phyloP scores from a whole-genome alignment of 2,797 vertebrate genomes.

The Buceros bicornis region DNA sequence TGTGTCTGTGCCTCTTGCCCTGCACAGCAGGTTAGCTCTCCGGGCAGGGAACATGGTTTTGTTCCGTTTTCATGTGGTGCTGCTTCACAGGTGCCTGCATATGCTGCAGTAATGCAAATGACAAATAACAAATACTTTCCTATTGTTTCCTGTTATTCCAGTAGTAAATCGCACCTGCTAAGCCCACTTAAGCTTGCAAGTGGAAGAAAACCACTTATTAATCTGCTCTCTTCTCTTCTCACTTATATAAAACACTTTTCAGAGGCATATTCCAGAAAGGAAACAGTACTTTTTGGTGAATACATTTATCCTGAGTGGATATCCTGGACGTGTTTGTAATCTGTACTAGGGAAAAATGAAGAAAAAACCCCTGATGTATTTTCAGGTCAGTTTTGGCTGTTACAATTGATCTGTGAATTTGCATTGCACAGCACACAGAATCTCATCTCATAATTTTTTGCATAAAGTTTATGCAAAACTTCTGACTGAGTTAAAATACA shows the following conservation, averaged over 20 bases:
- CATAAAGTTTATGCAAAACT: not conserved
- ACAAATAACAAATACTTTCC: conserved; percentile 13
- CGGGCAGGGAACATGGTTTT: not conserved
- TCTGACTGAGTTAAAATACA: not conserved
- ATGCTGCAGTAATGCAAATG: not conserved
- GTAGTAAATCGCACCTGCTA: not conserved
- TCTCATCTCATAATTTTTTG: not conserved
- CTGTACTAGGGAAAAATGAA: not conserved
- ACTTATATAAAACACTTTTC: not conserved
- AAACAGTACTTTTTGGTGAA: not conserved
- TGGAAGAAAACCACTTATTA: not conserved
- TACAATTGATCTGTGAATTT: not conserved
- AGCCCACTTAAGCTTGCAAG: not conserved
- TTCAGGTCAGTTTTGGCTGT: not conserved
- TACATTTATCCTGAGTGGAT: not conserved
- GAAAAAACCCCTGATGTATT: not conserved
- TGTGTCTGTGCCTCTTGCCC: not conserved
- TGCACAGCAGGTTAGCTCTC: not conserved
- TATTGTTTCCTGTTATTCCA: not conserved
- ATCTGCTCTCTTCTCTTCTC: not conserved
- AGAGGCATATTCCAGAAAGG: not conserved
- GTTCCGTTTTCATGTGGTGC: not conserved
- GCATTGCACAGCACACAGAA: not conserved
- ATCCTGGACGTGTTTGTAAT: not conserved
- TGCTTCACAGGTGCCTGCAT: not conserved